Base-by-base conservation (phyloP, 2,113 vertebrate species). In the Diphyllodes magnificus region DNA sequence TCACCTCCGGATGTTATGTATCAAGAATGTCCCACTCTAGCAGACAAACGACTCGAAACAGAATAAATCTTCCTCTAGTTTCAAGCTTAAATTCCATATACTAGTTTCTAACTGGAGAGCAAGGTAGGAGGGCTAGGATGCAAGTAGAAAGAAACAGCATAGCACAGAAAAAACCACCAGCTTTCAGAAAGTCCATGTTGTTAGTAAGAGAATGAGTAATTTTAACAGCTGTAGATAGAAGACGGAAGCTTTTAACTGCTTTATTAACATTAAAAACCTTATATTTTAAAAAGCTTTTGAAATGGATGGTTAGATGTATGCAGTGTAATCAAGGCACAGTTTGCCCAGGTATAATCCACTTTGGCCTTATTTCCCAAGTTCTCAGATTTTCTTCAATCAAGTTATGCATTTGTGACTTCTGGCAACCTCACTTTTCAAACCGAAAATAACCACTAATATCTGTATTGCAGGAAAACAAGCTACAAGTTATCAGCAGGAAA, bases 141-240 rank as follows among this genome's bases (percentile, higher is more conserved):
- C 21, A 85, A 82, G 42, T 2, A 21, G 30, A 80, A 75, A 63
- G 30, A 18, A 61, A 71, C 0, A 66, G 28, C 71, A 42, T 0
- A n/a, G 13, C n/a, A n/a, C 5, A 12, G 7, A 7, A 39, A 70
- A 33, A 3, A 0, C 2, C 3, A 59, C 12, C 28, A 39, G 19
- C 9, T 57, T 53, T 54, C 35, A 28, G 13, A 77, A 80, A 50
- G 30, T 16, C 16, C 9, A 25, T 2, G 2, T 7, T 35, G 13
- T 53, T 57, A 59, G 16, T 10, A 23, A 79, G 19, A 5, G 4
- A 68, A 31, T 3, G 2, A 16, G 24, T 21, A 12, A 44, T 35
- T 81, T 76, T 59, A 80, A 79, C 22, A 11, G 17, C 11, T 70
- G 30, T 8, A 72, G 11, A 33, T 30, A 33, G 20, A 75, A 83